Conservation (phyloP, 2,113 vertebrate species). For the Corythaeola cristata region DNA sequence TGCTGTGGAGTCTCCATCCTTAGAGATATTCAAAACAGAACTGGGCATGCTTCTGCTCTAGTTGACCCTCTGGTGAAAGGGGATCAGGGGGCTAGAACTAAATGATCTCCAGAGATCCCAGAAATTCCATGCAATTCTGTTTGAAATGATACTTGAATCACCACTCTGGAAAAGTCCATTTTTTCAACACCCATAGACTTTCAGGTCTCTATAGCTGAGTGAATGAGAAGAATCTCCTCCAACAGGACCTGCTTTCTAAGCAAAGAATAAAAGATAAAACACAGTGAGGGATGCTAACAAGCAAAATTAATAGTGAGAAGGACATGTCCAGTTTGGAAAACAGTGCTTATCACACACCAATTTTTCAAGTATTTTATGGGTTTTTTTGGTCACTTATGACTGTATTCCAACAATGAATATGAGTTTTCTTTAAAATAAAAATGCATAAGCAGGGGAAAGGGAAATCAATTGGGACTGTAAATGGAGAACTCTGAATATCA, state of each 20-base stretch:
- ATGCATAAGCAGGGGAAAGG: not conserved
- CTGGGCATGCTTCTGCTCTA: not conserved
- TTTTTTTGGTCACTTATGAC: not conserved
- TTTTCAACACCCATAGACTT: not conserved
- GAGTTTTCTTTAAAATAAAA: not conserved
- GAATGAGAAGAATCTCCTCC: not conserved
- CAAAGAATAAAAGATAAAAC: not conserved
- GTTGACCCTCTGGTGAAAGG: not conserved
- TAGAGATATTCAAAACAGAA: not conserved
- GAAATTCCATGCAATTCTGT: not conserved
- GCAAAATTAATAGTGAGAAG: not conserved
- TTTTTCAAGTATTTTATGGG: not conserved
- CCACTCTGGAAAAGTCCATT: not conserved
- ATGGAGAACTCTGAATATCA: not conserved
- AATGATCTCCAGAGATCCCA: not conserved
- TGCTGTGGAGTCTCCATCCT: not conserved
- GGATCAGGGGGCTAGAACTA: too few relatives aligned
- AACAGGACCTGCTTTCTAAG: not conserved
- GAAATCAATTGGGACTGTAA: not conserved
- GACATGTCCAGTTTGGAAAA: not conserved
- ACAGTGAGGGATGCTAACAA: accelerated
- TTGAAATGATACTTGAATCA: not conserved
- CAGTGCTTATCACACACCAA: not conserved
- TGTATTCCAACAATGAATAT: not conserved
- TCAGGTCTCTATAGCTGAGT: not conserved